Conservation (phyloP, 2,888 invertebrate species). For the Mesorhabditis belari region DNA sequence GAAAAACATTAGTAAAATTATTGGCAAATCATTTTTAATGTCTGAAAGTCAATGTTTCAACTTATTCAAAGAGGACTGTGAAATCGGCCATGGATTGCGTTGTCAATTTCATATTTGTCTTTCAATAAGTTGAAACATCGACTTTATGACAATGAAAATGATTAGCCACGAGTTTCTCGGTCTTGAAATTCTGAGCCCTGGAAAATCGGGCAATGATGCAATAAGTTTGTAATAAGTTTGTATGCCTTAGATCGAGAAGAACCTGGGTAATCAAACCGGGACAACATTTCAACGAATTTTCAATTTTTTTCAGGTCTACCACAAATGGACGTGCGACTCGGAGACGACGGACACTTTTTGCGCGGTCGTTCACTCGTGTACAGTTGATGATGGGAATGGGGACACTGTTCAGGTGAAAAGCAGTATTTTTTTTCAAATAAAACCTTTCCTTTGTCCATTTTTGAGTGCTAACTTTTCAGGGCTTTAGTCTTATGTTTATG, state of each 20-base stretch:
- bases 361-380: conserved; percentile 51
- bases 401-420: conserved; percentile 34
- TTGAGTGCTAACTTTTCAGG: neutral
- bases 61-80: too few species aligned
- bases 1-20: too few species aligned
- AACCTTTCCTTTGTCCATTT: neutral
- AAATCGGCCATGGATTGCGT: too few species aligned
- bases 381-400: conserved; percentile 52
- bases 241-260: neutral
- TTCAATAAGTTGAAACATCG: too few species aligned
- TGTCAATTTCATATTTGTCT: too few species aligned
- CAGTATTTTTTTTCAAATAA: neutral
- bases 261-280: neutral
- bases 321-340: conserved; percentile 52
- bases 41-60: too few species aligned
- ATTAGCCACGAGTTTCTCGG: too few species aligned
- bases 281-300: neutral
- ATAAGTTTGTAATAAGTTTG: too few species aligned
- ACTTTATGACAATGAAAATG: too few species aligned
- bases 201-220: too few species aligned
- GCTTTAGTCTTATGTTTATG: neutral
- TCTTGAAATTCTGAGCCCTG: too few species aligned
- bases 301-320: conserved; percentile 32
- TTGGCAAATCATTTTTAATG: too few species aligned
- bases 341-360: conserved; percentile 52